A percentile compares a stretch with the other conserved stretches of the same genome.
phyloP scores from a whole-genome alignment of 2,888 invertebrate genomes.

The Eupeodes luniger region DNA sequence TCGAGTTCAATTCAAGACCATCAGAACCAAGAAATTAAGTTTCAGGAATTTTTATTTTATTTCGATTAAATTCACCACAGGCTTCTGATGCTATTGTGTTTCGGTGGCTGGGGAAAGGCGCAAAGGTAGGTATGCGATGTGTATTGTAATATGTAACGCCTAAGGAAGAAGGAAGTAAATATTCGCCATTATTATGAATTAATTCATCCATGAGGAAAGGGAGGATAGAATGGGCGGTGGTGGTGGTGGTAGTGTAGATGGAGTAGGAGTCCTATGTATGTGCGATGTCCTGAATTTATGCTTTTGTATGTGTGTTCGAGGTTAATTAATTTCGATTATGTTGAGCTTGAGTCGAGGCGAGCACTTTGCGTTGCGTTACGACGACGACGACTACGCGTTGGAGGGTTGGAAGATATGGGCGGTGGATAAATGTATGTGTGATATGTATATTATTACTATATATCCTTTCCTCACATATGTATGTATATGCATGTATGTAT shows the following conservation, averaged over 20 bases:
- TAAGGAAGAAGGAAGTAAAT: background rate
- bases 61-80: conserved; percentile 36
- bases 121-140: too few species aligned
- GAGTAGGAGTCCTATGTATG: background rate
- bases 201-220: conserved; percentile 8
- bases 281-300: conserved; percentile 1
- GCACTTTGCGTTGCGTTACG: background rate
- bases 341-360: background rate
- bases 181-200: conserved; percentile 30
- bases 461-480: background rate
- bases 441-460: background rate
- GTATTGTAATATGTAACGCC: background rate
- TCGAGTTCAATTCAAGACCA: background rate
- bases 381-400: background rate
- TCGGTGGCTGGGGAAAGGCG: background rate
- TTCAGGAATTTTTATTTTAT: conserved; percentile 27
- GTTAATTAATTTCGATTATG: conserved; percentile 39
- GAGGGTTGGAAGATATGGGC: background rate
- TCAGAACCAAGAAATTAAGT: conserved; percentile 1
- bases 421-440: conserved; percentile 2
- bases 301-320: conserved; percentile 15
- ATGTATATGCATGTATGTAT: background rate
- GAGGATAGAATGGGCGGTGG: background rate
- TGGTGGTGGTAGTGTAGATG: too few species aligned
- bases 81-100: background rate